A percentile compares a stretch with the other conserved stretches of the same genome.
Conservation (phyloP, 2,113 vertebrate species). For the Rhadina sibilatrix region DNA sequence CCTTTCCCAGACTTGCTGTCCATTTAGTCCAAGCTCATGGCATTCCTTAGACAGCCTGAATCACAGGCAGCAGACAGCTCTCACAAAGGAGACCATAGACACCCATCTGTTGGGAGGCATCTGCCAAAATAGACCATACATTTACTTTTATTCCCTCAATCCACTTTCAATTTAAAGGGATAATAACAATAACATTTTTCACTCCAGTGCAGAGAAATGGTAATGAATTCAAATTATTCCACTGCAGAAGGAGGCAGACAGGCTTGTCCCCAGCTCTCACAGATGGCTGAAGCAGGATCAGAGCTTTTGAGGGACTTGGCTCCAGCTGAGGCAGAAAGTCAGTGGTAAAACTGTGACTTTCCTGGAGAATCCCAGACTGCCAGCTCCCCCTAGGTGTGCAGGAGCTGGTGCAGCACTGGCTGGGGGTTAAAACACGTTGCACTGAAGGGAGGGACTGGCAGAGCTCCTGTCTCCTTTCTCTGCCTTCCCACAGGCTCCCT, state of each 20-base stretch:
- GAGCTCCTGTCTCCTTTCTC: background rate
- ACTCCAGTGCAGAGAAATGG: background rate
- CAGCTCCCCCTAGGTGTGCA: background rate
- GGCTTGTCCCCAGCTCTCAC: background rate
- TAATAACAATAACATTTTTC: constrained; percentile 51
- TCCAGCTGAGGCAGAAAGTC: background rate
- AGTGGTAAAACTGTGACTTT: background rate
- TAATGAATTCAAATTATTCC: background rate
- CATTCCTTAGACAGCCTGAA: constrained; percentile 65
- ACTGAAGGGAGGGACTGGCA: background rate
- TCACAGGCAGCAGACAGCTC: constrained; percentile 46
- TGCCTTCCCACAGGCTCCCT: background rate
- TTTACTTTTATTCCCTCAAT: constrained; percentile 21
- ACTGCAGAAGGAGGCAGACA: background rate
- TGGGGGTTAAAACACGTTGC: fast-evolving
- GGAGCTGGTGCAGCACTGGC: background rate
- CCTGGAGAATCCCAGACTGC: background rate
- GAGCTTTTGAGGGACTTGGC: background rate
- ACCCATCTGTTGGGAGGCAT: constrained; percentile 24
- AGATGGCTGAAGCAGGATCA: background rate
- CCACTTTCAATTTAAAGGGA: constrained; percentile 8
- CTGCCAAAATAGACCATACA: background rate
- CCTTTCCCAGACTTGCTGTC: constrained; percentile 62
- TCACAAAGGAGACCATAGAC: constrained; percentile 26
- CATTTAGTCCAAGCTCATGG: constrained; percentile 25